These are phyloP conservation scores for Cheilosia variabilis DNA, from an alignment of 2,888 invertebrate species.

Conservation along the genomic window DNA sequence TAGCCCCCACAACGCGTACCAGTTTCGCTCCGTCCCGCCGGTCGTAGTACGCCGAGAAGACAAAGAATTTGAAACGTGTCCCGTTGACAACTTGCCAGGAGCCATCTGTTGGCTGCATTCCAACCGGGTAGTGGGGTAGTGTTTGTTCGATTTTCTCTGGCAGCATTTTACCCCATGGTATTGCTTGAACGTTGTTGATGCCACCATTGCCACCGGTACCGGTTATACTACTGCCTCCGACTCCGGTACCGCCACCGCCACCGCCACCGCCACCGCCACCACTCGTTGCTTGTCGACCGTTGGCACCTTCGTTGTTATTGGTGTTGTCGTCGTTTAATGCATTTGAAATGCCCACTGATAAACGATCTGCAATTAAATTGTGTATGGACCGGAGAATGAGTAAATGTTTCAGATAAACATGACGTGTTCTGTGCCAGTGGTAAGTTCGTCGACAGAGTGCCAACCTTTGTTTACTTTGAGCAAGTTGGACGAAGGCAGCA, in stretches of 20 bases:
- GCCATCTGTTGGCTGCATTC: slow-evolving; percentile 88
- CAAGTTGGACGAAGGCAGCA: no score
- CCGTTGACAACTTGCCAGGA: slow-evolving; percentile 88
- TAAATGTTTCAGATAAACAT: no score
- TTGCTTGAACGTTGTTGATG: slow-evolving; percentile 79
- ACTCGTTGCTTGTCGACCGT: slow-evolving; percentile 70
- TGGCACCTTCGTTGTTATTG: slow-evolving; percentile 72
- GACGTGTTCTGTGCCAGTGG: no score
- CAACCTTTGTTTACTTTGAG: no score
- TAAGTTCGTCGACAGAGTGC: no score
- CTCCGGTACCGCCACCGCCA: slow-evolving; percentile 48
- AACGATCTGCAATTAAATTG: slow-evolving; percentile 74
- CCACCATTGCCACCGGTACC: slow-evolving; percentile 72
- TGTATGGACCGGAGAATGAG: neutral
- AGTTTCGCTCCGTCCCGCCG: slow-evolving; percentile 87
- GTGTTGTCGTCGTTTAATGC: slow-evolving; percentile 76
- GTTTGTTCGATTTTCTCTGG: slow-evolving; percentile 83
- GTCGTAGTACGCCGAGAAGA: slow-evolving; percentile 96
- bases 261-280: slow-evolving; percentile 70
- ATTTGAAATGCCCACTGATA: slow-evolving; percentile 76
- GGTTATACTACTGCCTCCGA: slow-evolving; percentile 20
- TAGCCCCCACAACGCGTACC: slow-evolving; percentile 93
- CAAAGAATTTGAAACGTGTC: slow-evolving; percentile 92
- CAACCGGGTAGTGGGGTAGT: slow-evolving; percentile 87
- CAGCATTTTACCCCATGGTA: slow-evolving; percentile 83